A percentile compares a stretch with the other conserved stretches of the same genome.
Conservation (phyloP, 30 jellyfish, hydroid and myxozoan species). For the Morbakka virulenta region DNA sequence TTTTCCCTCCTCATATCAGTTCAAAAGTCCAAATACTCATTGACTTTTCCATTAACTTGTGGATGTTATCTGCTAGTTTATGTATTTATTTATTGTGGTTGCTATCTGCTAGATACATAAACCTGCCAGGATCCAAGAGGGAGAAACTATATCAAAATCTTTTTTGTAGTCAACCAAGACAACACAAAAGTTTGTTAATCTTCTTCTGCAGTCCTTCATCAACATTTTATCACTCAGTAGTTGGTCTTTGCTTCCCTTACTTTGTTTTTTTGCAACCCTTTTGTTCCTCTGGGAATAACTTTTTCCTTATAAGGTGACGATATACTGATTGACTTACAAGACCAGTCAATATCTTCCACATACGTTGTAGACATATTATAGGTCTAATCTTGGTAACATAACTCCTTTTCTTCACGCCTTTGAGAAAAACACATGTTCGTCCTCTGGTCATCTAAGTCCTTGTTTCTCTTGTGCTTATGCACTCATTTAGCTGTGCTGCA, state of each 20-base stretch:
- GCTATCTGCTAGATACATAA: too few relatives aligned
- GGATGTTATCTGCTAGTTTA: not conserved
- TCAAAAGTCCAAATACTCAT: not conserved
- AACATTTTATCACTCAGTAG: not conserved
- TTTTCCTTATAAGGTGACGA: too few relatives aligned
- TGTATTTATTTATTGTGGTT: too few relatives aligned
- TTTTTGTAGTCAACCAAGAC: conserved; percentile 4
- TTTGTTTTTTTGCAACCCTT: conserved; percentile 18
- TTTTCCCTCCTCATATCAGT: conserved; percentile 6
- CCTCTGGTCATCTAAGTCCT: too few relatives aligned
- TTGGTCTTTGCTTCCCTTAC: conserved; percentile 20
- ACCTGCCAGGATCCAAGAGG: conserved; percentile 17
- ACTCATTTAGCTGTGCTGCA: too few relatives aligned
- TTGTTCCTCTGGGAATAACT: too few relatives aligned
- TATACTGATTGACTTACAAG: conserved; percentile 7
- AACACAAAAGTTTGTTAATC: conserved; percentile 15
- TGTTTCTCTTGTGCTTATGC: too few relatives aligned
- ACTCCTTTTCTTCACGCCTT: conserved; percentile 28
- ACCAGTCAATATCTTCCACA: too few relatives aligned
- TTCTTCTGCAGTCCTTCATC: conserved; percentile 15
- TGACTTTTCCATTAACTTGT: not conserved
- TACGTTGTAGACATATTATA: conserved; percentile 18
- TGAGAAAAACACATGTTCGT: conserved; percentile 20
- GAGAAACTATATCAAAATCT: conserved; percentile 4
- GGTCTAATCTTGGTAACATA: conserved; percentile 32